Percentiles rank a stretch among this genome's conserved stretches.
phyloP scores from a whole-genome alignment of 2,113 vertebrate genomes.

The Cinclus cinclus region DNA sequence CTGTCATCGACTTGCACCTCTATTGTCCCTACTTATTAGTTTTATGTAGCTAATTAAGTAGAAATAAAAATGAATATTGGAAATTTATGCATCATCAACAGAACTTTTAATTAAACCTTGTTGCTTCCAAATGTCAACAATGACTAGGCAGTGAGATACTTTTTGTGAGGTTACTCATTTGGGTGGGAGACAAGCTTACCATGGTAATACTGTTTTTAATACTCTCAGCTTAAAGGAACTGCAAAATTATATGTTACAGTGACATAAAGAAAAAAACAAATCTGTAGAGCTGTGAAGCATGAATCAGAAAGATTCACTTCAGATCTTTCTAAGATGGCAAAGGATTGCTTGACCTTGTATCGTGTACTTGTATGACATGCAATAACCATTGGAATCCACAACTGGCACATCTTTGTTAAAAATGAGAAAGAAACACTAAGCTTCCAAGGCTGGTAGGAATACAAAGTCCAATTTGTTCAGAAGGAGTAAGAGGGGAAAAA shows the following conservation, averaged over 20 bases:
- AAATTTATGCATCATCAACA: not conserved
- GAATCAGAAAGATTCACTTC: not conserved
- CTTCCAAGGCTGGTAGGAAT: not conserved
- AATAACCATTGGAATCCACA: not conserved
- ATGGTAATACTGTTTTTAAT: not conserved
- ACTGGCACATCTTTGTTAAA: not conserved
- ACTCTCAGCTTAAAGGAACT: not conserved
- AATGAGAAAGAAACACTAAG: not conserved
- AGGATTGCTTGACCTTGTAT: not conserved
- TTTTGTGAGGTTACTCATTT: slow-evolving; percentile 6
- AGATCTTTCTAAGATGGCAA: not conserved
- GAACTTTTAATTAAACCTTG: not conserved
- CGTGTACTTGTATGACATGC: not conserved
- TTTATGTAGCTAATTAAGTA: not conserved
- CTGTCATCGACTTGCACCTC: not conserved
- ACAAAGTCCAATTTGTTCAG: not conserved
- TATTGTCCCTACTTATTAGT: not conserved
- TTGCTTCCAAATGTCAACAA: not conserved
- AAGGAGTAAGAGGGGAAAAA: not conserved
- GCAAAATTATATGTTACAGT: not conserved
- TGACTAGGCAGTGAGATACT: not conserved
- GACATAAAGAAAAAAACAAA: not conserved
- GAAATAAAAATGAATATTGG: not conserved
- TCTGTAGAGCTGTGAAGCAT: not conserved
- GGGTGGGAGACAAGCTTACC: not conserved